Conservation (phyloP, 2,888 invertebrate genomes). For the Molorchus minor region DNA sequence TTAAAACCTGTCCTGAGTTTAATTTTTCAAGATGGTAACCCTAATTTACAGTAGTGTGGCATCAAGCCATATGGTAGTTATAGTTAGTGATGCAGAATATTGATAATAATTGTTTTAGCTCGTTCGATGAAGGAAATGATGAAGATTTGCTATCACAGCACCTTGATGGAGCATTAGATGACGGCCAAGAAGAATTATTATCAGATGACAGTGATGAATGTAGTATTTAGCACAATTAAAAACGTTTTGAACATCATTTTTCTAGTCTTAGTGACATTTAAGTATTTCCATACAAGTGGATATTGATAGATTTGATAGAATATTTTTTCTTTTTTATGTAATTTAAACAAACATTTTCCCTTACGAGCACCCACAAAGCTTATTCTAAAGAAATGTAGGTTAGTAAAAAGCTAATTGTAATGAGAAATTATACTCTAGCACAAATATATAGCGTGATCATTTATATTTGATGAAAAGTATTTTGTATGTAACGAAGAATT, state of each 20-base stretch:
- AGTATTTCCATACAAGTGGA: constrained; percentile 24
- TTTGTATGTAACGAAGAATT: constrained; percentile 47
- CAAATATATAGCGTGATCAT: constrained; percentile 47
- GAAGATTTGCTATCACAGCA: constrained; percentile 76
- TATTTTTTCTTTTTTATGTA: constrained; percentile 21
- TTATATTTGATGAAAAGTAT: constrained; percentile 46
- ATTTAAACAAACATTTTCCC: constrained; percentile 5
- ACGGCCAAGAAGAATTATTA: constrained; percentile 41
- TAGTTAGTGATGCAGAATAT: too few relatives aligned
- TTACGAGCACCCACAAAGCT: constrained; percentile 18
- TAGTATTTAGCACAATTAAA: constrained; percentile 65
- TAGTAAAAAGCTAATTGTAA: constrained; percentile 16
- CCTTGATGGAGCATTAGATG: constrained; percentile 66
- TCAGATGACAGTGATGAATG: constrained; percentile 71
- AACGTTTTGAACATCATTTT: constrained; percentile 30
- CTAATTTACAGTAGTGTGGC: too few relatives aligned
- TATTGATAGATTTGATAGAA: constrained; percentile 19
- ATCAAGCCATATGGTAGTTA: too few relatives aligned
- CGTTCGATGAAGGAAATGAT: constrained; percentile 73
- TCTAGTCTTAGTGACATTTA: constrained; percentile 40
- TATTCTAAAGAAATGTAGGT: constrained; percentile 25
- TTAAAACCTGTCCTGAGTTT: too few relatives aligned
- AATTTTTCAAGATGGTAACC: too few relatives aligned
- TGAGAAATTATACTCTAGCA: constrained; percentile 37
- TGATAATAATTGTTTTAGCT: constrained; percentile 68